Base-by-base conservation (phyloP, 1,140 invertebrate species). In the Zelostemma sp. region DNA sequence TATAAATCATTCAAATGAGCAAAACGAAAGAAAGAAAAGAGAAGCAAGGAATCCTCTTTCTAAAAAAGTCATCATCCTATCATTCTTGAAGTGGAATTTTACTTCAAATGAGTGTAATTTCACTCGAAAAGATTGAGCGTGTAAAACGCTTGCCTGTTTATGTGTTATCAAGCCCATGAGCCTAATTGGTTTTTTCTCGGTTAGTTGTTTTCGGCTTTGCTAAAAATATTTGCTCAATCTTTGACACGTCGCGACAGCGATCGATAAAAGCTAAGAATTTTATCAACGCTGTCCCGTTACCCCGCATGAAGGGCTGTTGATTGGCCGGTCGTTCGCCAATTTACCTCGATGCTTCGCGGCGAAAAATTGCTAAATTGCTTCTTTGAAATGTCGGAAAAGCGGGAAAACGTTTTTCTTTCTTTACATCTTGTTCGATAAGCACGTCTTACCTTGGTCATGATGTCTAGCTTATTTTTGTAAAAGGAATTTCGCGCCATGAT, bases 351-450 rank as follows among this genome's bases (percentile, higher is more conserved):
- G 74, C 68, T 75, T 75, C 74, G 72, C 76, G 75, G 76, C 79
- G 81, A 79, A 82, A 84, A 83, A 83, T 84, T 73, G 66, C 74
- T 79, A 84, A 85, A 84, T 84, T 85, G 80, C 80, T 82, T 81
- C 81, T 85, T 83, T 83, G 78, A 84, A 82, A 81, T 65, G 74
- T 72, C 69, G 76, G 74, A 79, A 76, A 80, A 79, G 76, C 75
- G 55, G 54, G 38, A 55, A 59, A 66, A 56, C 45, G 33, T 21
- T 58, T 54, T 21, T 66, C 33, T 65, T 71, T 69, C 60, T 61
- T 64, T 61, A 57, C 60, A 48, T 56, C 54, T 63, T 71, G 55
- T 63, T 55, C 54, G 63, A 64, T 63, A 63, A 69, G 67, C 63
- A 63, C 35, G 28, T 68, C 51, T 53, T 65, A 43, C 17, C 14